A percentile compares a stretch with the other conserved stretches of the same genome.
Conservation (phyloP, 2,797 vertebrate genomes). For the Selene dorsalis region DNA sequence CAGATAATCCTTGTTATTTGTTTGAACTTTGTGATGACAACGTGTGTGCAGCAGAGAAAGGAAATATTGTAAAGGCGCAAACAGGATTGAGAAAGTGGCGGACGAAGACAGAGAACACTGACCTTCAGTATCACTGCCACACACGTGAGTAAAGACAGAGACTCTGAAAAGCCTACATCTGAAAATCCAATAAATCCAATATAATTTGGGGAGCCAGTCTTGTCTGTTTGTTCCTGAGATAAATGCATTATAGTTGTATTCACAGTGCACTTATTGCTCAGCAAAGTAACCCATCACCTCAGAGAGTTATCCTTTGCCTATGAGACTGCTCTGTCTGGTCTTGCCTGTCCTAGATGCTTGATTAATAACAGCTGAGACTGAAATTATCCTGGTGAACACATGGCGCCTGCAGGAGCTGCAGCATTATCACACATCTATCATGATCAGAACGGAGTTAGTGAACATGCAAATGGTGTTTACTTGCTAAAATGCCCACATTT, state of each 20-base stretch:
- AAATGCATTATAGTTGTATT: conserved; percentile 70
- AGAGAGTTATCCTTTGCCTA: conserved; percentile 57
- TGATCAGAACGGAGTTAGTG: conserved; percentile 35
- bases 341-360: conserved; percentile 52
- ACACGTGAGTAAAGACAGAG: conserved; percentile 4
- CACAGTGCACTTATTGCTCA: conserved; percentile 37
- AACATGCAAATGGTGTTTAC: background rate
- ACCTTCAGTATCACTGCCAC: conserved; percentile 8
- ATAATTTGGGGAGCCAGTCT: background rate
- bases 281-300: conserved; percentile 49
- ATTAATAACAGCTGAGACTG: conserved; percentile 63
- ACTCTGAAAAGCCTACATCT: conserved; percentile 17
- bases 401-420: conserved; percentile 45
- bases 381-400: conserved; percentile 60
- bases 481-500: background rate
- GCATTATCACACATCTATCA: conserved; percentile 44
- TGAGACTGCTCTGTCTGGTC: conserved; percentile 56
- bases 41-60: background rate
- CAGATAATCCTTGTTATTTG: background rate
- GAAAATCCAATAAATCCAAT: conserved; percentile 17
- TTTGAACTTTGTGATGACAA: background rate
- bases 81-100: background rate
- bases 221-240: conserved; percentile 51
- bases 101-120: background rate
- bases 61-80: background rate